A percentile compares a stretch with the other conserved stretches of the same genome.
Conservation (phyloP, 2,888 invertebrate genomes). For the Campopleginae sp. region DNA sequence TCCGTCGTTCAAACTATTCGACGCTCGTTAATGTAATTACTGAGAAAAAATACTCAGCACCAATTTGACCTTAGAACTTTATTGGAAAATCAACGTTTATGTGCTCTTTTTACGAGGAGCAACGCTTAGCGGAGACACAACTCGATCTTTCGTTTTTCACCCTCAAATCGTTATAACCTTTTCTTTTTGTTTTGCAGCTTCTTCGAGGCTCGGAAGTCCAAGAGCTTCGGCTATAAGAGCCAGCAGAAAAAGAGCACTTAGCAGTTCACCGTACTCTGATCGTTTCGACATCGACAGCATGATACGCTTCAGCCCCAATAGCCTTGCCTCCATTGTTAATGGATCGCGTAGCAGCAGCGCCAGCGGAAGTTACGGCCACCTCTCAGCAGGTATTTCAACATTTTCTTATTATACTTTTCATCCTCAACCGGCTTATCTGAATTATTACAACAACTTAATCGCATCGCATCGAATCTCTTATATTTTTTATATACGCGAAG, state of each 20-base stretch:
- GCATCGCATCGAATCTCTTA: not conserved
- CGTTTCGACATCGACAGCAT: slow-evolving; percentile 98
- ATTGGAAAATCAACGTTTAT: slow-evolving; percentile 36
- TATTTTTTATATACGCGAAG: not conserved
- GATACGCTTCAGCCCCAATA: slow-evolving; percentile 97
- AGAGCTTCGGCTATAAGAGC: slow-evolving; percentile 86
- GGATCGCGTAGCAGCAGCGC: slow-evolving; percentile 95
- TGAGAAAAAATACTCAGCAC: not conserved
- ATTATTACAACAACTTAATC: not conserved
- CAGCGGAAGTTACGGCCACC: slow-evolving; percentile 98
- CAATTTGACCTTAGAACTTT: not conserved
- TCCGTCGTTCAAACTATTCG: not conserved
- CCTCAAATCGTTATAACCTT: not conserved
- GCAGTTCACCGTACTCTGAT: slow-evolving; percentile 97
- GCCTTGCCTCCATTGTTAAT: slow-evolving; percentile 92
- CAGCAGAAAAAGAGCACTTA: slow-evolving; percentile 95
- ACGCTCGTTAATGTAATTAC: slow-evolving; percentile 44
- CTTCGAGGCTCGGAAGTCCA: slow-evolving; percentile 88
- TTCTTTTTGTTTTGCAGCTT: slow-evolving; percentile 75
- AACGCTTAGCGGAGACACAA: not conserved
- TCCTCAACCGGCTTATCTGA: not conserved
- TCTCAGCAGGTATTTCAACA: slow-evolving; percentile 91
- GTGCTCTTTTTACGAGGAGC: not conserved
- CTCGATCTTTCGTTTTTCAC: slow-evolving; percentile 10
- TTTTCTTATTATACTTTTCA: slow-evolving; percentile 3